Evolutionary conservation across 2,113 vertebrate genomes (phyloP).

Genomic region (Uria aalge): DNA sequence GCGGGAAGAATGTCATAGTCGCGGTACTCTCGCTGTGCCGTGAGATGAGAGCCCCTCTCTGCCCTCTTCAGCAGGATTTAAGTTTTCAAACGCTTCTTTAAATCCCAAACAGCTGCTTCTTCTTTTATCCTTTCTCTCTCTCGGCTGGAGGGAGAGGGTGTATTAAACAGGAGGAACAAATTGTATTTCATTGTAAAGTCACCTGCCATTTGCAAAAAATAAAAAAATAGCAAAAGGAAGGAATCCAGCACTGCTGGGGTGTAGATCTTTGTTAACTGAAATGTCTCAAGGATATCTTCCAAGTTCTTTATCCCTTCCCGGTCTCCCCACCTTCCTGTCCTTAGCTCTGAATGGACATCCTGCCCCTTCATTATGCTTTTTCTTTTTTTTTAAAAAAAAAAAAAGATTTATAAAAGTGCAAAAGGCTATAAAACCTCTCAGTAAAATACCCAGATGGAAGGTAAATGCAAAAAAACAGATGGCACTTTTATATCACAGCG

Average conservation of each 20-base stretch:
- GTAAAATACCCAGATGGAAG: not conserved
- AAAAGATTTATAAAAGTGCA: not conserved
- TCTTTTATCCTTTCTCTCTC: not conserved
- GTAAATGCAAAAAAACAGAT: slow-evolving; percentile 12
- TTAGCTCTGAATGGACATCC: not conserved
- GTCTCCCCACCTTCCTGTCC: not conserved
- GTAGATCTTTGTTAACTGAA: not conserved
- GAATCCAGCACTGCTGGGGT: not conserved
- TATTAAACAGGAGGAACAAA: not conserved
- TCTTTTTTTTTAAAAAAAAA: not conserved
- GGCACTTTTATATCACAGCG: not conserved
- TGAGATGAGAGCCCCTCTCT: not conserved
- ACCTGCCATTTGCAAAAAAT: not conserved
- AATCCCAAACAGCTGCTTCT: not conserved
- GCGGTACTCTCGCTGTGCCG: not conserved
- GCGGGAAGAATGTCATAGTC: not conserved
- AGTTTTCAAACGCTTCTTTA: not conserved
- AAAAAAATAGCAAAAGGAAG: not conserved
- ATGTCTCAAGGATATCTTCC: not conserved
- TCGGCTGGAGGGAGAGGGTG: not conserved
- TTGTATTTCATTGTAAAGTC: not conserved
- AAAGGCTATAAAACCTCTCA: not conserved
- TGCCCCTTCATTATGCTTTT: not conserved
- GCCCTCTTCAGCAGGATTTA: not conserved
- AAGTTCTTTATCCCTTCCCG: not conserved